Percentiles rank a stretch among this genome's conserved stretches.
phyloP scores from a whole-genome alignment of 2,113 vertebrate genomes.

The Passer montanus region DNA sequence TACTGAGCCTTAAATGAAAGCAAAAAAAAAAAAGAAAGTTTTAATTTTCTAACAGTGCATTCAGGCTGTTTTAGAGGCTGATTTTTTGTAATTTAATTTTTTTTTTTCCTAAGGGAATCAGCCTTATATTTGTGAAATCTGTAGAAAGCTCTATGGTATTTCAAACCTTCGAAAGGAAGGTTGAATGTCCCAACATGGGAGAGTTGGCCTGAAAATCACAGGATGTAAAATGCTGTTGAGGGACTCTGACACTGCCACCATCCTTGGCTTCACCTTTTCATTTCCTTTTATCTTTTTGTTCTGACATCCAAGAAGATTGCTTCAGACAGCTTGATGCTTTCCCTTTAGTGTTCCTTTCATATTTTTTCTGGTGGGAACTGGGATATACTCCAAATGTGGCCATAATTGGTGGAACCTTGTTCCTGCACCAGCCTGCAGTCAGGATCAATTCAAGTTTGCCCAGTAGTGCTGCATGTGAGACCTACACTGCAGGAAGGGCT shows the following conservation, averaged over 20 bases:
- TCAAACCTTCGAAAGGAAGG: not conserved
- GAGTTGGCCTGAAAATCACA: not conserved
- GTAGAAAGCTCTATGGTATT: not conserved
- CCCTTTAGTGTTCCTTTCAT: not conserved
- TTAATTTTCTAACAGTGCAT: slow-evolving; percentile 8
- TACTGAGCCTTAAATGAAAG: slow-evolving; percentile 68
- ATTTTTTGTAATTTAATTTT: not conserved
- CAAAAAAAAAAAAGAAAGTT: not conserved
- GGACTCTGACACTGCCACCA: not conserved
- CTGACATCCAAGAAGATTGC: not conserved
- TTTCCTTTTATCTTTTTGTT: not conserved
- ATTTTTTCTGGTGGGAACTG: not conserved
- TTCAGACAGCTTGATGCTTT: not conserved
- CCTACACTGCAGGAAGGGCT: not conserved
- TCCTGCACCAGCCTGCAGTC: accelerated
- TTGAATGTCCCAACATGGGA: not conserved
- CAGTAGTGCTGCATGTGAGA: not conserved
- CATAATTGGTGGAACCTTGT: not conserved
- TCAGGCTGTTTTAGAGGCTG: slow-evolving; percentile 4
- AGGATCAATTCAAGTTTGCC: not conserved
- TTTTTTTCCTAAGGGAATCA: not conserved
- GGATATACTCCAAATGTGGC: not conserved
- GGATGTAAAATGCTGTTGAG: not conserved
- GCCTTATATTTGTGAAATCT: not conserved
- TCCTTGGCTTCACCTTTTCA: not conserved